phyloP scores from a whole-genome alignment of 2,888 invertebrate genomes.

The Sepioteuthis lessoniana region DNA sequence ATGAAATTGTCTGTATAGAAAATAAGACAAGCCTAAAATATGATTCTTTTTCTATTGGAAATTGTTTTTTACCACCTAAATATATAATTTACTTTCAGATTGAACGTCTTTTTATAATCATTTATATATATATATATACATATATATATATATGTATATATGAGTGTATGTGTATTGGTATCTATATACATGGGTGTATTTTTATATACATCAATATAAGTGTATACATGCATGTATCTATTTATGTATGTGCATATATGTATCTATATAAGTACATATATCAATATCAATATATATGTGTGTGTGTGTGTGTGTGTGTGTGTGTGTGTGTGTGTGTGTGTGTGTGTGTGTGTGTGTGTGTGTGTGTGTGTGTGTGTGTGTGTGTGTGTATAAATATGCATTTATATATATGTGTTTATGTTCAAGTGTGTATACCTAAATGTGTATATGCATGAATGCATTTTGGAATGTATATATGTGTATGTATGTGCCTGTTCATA shows the following conservation, averaged over 20 bases:
- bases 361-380: background rate
- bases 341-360: background rate
- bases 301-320: background rate
- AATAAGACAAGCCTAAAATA: background rate
- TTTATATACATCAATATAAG: background rate
- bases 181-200: background rate
- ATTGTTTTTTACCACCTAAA: background rate
- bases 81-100: conserved; percentile 4
- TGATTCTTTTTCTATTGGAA: background rate
- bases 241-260: background rate
- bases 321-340: background rate
- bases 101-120: background rate
- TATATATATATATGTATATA: background rate
- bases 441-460: background rate
- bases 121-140: background rate
- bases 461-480: background rate
- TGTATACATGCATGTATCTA: background rate
- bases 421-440: background rate
- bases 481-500: background rate
- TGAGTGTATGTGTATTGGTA: too few species aligned
- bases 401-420: background rate
- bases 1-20: background rate
- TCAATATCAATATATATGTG: background rate
- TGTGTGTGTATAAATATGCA: background rate
- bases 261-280: background rate